Percentiles rank a stretch among this genome's conserved stretches.
Conservation (phyloP, 2,113 vertebrate genomes). For the Corythaeola cristata region DNA sequence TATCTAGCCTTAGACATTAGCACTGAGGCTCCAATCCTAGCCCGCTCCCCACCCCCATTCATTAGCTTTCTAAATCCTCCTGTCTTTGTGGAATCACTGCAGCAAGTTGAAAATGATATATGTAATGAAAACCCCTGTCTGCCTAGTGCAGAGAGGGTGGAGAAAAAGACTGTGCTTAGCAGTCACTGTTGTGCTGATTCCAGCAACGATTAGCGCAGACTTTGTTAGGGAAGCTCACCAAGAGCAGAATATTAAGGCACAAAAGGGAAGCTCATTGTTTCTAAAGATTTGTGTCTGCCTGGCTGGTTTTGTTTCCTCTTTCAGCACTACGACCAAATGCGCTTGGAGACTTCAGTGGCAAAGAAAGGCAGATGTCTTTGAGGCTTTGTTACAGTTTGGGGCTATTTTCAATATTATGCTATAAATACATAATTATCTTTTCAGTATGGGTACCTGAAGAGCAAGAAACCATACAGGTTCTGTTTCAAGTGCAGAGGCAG, state of each 20-base stretch:
- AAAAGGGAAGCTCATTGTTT: slow-evolving; percentile 20
- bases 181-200: background rate
- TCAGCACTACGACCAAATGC: background rate
- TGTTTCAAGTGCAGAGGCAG: background rate
- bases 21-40: background rate
- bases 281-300: background rate
- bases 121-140: slow-evolving; percentile 54
- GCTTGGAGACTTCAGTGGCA: background rate
- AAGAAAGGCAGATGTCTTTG: background rate
- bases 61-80: slow-evolving; percentile 71
- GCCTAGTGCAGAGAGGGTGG: slow-evolving; percentile 47
- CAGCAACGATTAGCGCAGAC: background rate
- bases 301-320: background rate
- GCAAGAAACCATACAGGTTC: background rate
- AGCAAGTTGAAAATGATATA: slow-evolving; percentile 60
- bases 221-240: background rate
- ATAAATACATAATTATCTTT: background rate
- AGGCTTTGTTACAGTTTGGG: background rate
- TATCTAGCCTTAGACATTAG: slow-evolving; percentile 13
- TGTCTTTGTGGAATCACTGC: slow-evolving; percentile 60
- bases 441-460: background rate
- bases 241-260: slow-evolving; percentile 20
- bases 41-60: slow-evolving; percentile 43
- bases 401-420: background rate
- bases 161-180: slow-evolving; percentile 28